phyloP scores from a whole-genome alignment of 2,113 vertebrate species.

The Crotalus viridis region DNA sequence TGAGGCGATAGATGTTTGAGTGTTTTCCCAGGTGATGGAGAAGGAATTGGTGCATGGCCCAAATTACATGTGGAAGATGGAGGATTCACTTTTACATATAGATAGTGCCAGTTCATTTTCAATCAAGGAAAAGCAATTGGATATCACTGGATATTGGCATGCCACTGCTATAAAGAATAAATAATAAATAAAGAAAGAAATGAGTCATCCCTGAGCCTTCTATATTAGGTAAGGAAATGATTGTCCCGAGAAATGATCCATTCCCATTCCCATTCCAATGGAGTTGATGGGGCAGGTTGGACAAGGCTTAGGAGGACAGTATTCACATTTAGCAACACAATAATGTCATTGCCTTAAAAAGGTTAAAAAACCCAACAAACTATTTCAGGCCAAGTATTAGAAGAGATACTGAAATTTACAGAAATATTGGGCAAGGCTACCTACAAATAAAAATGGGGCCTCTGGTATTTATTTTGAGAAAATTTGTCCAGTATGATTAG shows the following conservation, averaged over 20 bases:
- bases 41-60: background rate
- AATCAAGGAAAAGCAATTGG: background rate
- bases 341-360: background rate
- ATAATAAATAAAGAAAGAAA: background rate
- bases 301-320: background rate
- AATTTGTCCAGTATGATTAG: background rate
- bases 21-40: background rate
- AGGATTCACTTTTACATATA: background rate
- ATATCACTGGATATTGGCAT: background rate
- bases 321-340: background rate
- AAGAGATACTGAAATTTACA: background rate
- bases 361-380: background rate
- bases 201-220: background rate
- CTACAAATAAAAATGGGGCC: background rate
- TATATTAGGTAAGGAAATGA: background rate
- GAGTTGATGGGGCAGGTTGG: background rate
- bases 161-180: background rate
- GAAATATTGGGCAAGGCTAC: background rate
- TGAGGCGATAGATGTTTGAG: background rate
- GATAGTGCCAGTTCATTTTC: background rate
- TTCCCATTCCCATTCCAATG: background rate
- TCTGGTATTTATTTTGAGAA: background rate
- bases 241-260: background rate
- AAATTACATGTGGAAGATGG: background rate
- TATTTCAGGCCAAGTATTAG: background rate